Evolutionary conservation across 2,113 vertebrate species (phyloP).

Genomic region (Xiphias gladius): DNA sequence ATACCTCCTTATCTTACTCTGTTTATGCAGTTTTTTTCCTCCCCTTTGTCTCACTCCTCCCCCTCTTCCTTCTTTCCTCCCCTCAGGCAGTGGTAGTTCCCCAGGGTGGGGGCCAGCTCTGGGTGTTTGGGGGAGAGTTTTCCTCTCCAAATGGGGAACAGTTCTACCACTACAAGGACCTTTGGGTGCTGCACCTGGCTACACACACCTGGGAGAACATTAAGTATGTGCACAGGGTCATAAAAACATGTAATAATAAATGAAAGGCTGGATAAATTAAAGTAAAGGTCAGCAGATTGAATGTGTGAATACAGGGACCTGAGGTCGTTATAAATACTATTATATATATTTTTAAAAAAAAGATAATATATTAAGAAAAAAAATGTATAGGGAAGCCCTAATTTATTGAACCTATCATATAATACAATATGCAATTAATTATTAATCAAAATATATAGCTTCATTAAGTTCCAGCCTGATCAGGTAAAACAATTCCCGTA

Average conservation of each 20-base stretch:
- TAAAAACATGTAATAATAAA: not conserved
- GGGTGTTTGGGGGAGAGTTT: conserved; percentile 98
- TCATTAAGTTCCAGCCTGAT: not conserved
- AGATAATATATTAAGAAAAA: too few species aligned
- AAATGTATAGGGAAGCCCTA: not conserved
- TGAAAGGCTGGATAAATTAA: not conserved
- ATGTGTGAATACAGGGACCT: not conserved
- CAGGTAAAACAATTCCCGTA: not conserved
- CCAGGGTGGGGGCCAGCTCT: conserved; percentile 93
- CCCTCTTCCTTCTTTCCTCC: conserved; percentile 20
- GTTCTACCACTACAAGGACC: conserved; percentile 98
- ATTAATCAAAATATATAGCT: too few species aligned
- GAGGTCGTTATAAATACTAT: not conserved
- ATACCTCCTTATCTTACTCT: conserved; percentile 9
- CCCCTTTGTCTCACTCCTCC: not conserved
- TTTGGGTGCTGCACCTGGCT: conserved; percentile 96
- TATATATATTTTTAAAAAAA: not conserved
- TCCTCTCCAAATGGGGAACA: conserved; percentile 94
- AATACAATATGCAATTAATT: too few species aligned
- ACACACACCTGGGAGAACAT: conserved; percentile 95
- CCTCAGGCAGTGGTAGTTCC: conserved; percentile 91
- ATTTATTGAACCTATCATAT: too few species aligned
- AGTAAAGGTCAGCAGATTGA: not conserved
- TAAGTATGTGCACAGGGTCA: conserved; percentile 84
- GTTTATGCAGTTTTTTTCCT: not conserved